Base-by-base conservation (phyloP, 2,113 vertebrate genomes). In the Catharus fuscescens region DNA sequence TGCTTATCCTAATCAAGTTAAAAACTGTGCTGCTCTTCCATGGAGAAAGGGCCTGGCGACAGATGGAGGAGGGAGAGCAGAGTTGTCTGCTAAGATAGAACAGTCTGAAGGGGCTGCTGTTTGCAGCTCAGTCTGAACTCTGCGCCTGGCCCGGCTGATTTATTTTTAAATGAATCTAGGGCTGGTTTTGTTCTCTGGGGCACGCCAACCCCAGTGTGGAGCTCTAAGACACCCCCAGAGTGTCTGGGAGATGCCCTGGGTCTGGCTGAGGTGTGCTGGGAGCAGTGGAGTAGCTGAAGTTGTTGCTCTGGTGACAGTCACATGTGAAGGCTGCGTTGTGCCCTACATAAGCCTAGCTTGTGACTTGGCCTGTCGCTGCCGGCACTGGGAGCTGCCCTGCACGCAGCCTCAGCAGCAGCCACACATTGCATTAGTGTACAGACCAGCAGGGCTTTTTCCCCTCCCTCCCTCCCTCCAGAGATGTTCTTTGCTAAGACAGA, bases 291-390 rank as follows among this genome's bases (percentile, higher is more conserved):
- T 11, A 5, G 92, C 70, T 5, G 14, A 8, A 76, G 86, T 70
- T 64, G 95, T 86, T 91, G 76, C 86, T 94, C 44, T 79, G 93
- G 81, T 69, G 92, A 90, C 50, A 59, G 65, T 73, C 93, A 88
- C 91, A 65, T 57, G 86, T 23, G 78, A 67, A 76, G 67, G 90
- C 80, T 84, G 79, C 53, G 32, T 47, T 56, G 20, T 77, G 90
- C 76, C 93, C 84, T 82, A 48, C 65, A 60, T 81, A 76, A 32
- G n/a, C 9, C 1, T 19, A 80, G 95, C 93, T 59, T 21, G 86
- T 92, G 90, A 71, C 91, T 90, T 62, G 4, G 86, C 42, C 19
- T 71, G 69, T 84, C 4, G 60, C 94, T 88, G 10, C 29, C 31
- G 90, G 89, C 67, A 10, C 38, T 3, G 77, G 15, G 32, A 19